Base-by-base conservation (phyloP, 2,113 vertebrate species). In the Indicator maculatus region DNA sequence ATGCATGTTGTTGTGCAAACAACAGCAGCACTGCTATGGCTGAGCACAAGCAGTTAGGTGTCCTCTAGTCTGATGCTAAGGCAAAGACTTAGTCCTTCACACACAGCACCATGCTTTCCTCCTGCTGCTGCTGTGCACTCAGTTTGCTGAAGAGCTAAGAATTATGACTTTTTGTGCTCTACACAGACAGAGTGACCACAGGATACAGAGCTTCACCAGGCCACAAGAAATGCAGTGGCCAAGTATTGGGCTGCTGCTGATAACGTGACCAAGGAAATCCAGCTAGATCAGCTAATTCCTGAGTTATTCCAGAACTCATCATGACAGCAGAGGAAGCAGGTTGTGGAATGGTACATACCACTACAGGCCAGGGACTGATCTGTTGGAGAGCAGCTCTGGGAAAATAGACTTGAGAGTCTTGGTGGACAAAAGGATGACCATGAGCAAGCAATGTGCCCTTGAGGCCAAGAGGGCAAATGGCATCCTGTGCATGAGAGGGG, bases 1-100 rank as follows among this genome's bases (percentile, higher is more conserved):
- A 65, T 0, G 0, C 1, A 2, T 41, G 11, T 7, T 58, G 8
- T 4, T 77, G 56, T 0, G 0, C 36, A 70, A 81, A 74, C 12
- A 88, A 13, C 23, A 84, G 77, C 11, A 86, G 19, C 26, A 71
- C 27, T 53, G 63, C 16, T 90, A 78, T 72, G 53, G 56, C 33
- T 58, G 28, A 93, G 47, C 69, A 86, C 10, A 83, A 71, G 41
- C 28, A 70, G 36, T 70, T 24, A 41, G 24, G 59, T 11, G 26
- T 41, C 6, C 33, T 56, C 4, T 63, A 12, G 20, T 67, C 60
- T 65, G 28, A 81, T 47, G 18, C 53, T 75, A 61, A 28, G 9
- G 53, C n/a, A 64, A 44, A 0, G 3, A 44, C n/a, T 60, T 20
- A 39, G 28, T 17, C 56, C 75, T 36, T 67, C 2, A 3, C 45